These are phyloP conservation scores for Ictidomys tridecemlineatus DNA, from an alignment of 2,113 vertebrate species.

Conservation along the genomic window DNA sequence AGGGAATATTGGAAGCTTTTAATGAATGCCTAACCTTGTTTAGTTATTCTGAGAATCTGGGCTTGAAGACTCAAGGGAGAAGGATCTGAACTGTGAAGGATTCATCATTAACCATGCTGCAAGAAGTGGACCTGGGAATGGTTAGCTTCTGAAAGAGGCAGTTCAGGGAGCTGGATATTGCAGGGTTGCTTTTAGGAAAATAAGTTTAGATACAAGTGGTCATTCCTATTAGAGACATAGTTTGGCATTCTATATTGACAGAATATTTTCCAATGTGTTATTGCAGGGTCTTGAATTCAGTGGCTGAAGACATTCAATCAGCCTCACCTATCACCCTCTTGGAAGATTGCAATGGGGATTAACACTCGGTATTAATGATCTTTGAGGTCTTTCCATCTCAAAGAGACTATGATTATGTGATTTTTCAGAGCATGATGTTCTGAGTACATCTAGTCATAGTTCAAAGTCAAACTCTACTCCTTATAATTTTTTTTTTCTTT, in stretches of 20 bases:
- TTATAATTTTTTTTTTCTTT: background rate
- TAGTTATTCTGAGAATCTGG: background rate
- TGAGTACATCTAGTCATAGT: slow-evolving; percentile 24
- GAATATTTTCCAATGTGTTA: background rate
- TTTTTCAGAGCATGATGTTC: slow-evolving; percentile 32
- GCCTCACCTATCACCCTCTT: background rate
- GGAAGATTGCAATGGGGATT: background rate
- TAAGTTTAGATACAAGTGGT: background rate
- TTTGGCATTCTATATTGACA: background rate
- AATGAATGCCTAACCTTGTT: background rate
- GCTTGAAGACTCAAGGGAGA: background rate
- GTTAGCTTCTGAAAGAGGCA: background rate
- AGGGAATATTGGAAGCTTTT: slow-evolving; percentile 41
- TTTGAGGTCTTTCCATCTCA: background rate
- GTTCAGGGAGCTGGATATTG: slow-evolving; percentile 19
- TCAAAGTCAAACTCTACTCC: background rate
- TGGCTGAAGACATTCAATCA: background rate
- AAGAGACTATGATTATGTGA: background rate
- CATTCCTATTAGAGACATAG: background rate
- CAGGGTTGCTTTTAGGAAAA: slow-evolving; percentile 42
- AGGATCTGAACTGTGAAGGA: background rate
- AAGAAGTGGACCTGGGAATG: background rate
- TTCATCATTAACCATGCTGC: background rate
- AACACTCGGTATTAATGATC: background rate
- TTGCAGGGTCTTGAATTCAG: background rate